Conservation (phyloP, 2,113 vertebrate species). For the Labrus mixtus region DNA sequence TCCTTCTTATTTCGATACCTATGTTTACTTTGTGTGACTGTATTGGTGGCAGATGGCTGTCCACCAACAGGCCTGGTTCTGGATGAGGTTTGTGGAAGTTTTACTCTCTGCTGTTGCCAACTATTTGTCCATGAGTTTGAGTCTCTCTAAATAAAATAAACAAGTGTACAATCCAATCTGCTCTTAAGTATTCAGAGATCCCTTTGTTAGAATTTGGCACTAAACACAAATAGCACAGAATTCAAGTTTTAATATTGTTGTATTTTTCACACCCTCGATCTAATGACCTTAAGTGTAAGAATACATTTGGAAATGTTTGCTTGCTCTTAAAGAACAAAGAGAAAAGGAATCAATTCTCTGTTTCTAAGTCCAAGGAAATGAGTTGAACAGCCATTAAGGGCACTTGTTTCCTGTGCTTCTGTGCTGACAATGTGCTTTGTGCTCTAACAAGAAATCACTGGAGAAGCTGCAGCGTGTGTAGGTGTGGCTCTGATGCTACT, state of each 20-base stretch:
- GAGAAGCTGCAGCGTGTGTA: conserved; percentile 66
- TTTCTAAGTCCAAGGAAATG: conserved; percentile 36
- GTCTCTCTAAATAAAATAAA: no score
- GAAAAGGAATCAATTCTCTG: conserved; percentile 9
- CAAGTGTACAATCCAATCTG: no score
- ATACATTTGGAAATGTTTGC: not conserved
- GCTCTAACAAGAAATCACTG: conserved; percentile 58
- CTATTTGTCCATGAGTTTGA: no score
- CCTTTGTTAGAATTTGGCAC: no score
- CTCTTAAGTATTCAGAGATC: no score
- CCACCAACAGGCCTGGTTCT: no score
- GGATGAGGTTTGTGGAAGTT: no score
- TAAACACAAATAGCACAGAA: no score
- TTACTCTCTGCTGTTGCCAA: no score
- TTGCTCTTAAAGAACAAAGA: conserved; percentile 14
- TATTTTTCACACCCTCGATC: not conserved
- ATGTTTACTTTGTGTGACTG: not conserved
- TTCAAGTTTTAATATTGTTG: no score
- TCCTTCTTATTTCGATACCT: not conserved
- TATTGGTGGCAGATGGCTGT: no score
- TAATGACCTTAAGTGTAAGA: not conserved
- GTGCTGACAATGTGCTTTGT: conserved; percentile 58
- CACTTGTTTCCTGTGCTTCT: conserved; percentile 42
- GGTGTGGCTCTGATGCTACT: conserved; percentile 69
- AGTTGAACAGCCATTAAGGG: conserved; percentile 50